Conservation (phyloP, 2,797 vertebrate species). For the Poeciliopsis presidionis region DNA sequence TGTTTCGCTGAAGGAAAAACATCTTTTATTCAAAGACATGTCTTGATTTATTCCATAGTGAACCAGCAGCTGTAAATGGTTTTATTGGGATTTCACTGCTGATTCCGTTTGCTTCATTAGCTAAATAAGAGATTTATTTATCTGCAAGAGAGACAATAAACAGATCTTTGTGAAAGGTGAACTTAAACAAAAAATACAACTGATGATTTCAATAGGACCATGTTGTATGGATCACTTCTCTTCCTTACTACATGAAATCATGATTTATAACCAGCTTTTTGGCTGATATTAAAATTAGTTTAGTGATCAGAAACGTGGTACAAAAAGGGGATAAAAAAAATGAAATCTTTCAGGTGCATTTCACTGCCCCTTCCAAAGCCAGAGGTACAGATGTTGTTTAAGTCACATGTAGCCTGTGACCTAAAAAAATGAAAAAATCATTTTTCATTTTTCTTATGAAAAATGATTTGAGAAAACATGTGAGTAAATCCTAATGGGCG, state of each 20-base stretch:
- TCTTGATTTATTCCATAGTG: neutral
- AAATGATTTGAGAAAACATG: neutral
- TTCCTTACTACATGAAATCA: neutral
- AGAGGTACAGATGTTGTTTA: neutral
- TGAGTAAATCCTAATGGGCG: neutral
- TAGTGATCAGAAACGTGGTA: neutral
- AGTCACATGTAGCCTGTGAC: neutral
- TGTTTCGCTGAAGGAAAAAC: neutral
- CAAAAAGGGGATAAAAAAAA: neutral
- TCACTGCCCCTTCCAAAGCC: neutral
- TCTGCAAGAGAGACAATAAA: neutral
- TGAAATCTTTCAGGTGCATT: neutral
- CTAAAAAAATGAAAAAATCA: no score
- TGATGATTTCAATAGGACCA: no score
- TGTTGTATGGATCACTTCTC: neutral
- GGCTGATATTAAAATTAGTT: neutral
- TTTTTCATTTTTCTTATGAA: neutral
- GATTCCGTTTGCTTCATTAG: neutral
- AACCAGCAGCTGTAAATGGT: neutral
- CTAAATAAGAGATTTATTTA: neutral
- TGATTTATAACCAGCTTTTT: neutral
- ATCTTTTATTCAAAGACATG: neutral
- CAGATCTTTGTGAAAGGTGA: neutral
- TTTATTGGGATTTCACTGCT: neutral
- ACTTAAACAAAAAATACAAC: neutral